Conservation (phyloP, 2,113 vertebrate genomes). For the Brienomyrus longianalis region DNA sequence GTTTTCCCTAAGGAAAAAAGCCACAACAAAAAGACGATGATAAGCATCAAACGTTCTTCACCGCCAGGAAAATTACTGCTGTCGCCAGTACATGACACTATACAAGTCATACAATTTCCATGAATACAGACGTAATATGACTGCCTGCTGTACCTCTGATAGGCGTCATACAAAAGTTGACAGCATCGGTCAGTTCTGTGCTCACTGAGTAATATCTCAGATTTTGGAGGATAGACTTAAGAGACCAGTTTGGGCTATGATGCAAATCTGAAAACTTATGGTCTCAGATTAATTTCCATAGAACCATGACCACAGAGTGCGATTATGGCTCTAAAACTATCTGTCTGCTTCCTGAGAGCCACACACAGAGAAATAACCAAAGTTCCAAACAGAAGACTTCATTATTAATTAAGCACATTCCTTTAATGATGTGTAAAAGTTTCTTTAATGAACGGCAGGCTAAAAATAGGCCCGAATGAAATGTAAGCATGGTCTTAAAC, state of each 20-base stretch:
- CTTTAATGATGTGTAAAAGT: constrained; percentile 20
- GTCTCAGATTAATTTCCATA: not conserved
- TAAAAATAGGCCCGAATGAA: constrained; percentile 16
- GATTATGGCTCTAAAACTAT: not conserved
- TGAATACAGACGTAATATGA: not conserved
- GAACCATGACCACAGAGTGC: not conserved
- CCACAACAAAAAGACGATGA: not conserved
- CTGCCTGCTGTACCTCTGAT: not conserved
- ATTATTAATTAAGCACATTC: constrained; percentile 20
- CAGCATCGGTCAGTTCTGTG: not conserved
- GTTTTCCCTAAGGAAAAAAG: not conserved
- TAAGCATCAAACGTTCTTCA: not conserved
- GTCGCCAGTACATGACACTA: not conserved
- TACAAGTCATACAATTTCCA: not conserved
- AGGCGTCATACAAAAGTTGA: not conserved
- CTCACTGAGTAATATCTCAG: not conserved
- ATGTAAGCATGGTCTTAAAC: not conserved
- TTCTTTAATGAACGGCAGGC: constrained; percentile 14
- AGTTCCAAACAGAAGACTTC: not conserved
- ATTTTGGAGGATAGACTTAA: not conserved
- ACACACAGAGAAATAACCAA: not conserved
- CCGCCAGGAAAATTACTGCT: not conserved
- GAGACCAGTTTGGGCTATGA: not conserved
- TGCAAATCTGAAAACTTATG: not conserved
- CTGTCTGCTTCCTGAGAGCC: not conserved